Base-by-base conservation (phyloP, 1,140 invertebrate species). In the Oreohelix idahoensis region DNA sequence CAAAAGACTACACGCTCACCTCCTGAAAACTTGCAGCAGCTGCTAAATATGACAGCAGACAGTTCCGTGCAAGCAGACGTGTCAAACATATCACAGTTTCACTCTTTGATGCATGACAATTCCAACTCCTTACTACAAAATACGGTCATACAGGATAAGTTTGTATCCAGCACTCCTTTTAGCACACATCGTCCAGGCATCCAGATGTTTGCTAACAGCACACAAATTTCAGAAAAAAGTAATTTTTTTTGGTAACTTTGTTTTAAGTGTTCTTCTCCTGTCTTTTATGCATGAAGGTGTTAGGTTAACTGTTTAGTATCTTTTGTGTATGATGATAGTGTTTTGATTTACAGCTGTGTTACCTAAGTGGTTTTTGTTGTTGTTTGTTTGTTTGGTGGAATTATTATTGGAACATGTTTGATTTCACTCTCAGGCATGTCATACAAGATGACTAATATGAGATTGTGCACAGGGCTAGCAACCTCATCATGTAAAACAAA, bases 61-160 rank as follows among this genome's bases (percentile, higher is more conserved):
- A 49, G 1, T 39, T 23, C 73, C 2, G 42, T 5, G 2, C 42
- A 15, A 5, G 45, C 10, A 29, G 73, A 75, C 13, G 8, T 5
- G 4, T 13, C 17, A 15, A 15, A 29, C 5, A 15, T 32, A 10
- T 26, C 42, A 20, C 38, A 42, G 39, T 75, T 75, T 39, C 45
- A 75, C 39, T 10, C 73, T 32, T 39, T 75, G 73, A 75, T 75
- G 36, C 38, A 42, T 13, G 73, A 75, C n/a, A 23, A 49, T 1
- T 5, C 38, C 38, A 11, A n/a, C 1, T 75, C 73, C 23, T 42
- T 75, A 8, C 38, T 75, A 15, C 38, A 75, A 38, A 35, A 45
- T 10, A 45, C 73, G n/a, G 38, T 45, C 5, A 29, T 42, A 2
- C 73, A 51, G 11, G n/a, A 45, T 51, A 39, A 51, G 26, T 75